Percentiles rank a stretch among this genome's conserved stretches.
These are phyloP conservation scores for Typhlichthys subterraneus DNA, from an alignment of 2,797 vertebrate genomes.

Conservation along the genomic window DNA sequence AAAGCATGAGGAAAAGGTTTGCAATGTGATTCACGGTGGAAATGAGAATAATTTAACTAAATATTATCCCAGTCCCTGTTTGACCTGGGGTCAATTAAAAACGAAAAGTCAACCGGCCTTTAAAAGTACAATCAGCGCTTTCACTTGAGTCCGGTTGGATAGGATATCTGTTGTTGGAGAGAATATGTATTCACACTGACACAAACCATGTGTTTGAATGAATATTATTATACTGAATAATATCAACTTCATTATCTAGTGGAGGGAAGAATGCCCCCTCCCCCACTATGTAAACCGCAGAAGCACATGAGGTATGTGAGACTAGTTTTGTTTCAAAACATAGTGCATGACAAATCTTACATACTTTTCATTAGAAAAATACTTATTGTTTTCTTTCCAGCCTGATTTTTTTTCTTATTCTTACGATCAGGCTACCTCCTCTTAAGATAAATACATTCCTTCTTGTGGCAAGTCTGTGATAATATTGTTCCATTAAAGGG, in stretches of 20 bases:
- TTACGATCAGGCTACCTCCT: too few relatives aligned
- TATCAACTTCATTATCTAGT: conserved; percentile 57
- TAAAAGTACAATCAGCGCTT: conserved; percentile 57
- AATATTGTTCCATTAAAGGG: conserved; percentile 14
- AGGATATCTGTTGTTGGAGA: conserved; percentile 52
- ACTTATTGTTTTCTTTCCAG: too few relatives aligned
- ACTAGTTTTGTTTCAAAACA: conserved; percentile 54
- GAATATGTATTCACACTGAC: conserved; percentile 52
- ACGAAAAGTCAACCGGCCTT: conserved; percentile 64
- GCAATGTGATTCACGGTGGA: conserved; percentile 74
- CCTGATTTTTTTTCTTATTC: too few relatives aligned
- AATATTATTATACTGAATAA: conserved; percentile 71
- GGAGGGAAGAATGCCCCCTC: conserved; percentile 29
- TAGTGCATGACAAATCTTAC: conserved; percentile 13
- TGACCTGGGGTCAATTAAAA: conserved; percentile 80
- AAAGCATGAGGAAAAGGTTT: conserved; percentile 79
- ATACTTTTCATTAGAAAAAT: conserved; percentile 37
- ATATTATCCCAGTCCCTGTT: conserved; percentile 78
- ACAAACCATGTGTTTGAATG: conserved; percentile 59
- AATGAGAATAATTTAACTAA: conserved; percentile 82
- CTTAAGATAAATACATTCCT: conserved; percentile 8
- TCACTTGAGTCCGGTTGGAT: conserved; percentile 55
- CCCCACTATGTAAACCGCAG: conserved; percentile 31
- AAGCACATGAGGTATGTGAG: conserved; percentile 44
- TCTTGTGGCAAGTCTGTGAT: conserved; percentile 29